Evolutionary conservation across 2,888 invertebrate species (phyloP), one percentile per base, ranked within the genome.

Genomic region (Apamea crenata): DNA sequence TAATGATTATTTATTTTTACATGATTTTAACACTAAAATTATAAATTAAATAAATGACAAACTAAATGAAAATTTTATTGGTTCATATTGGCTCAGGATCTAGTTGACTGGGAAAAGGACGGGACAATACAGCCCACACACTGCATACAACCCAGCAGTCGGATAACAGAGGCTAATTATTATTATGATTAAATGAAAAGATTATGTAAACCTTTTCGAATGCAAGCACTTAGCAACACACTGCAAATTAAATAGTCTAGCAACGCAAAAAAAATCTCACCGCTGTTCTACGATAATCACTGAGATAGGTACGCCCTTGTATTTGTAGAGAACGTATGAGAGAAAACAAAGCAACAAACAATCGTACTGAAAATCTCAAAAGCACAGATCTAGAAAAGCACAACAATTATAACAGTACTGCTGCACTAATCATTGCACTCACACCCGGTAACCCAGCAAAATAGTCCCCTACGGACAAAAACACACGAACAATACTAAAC

Each of bases 361-460:
- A 67, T 68, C 32, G 0, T 21, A 68, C 16, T 32, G 29, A 59
- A 21, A 61, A 72, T 63, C n/a, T n/a, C 32, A 61, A 74, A 74
- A 53, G 69, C 74, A 80, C 61, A 65, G 32, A 40, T 71, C 56
- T 61, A 66, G 65, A 72, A 61, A 69, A 47, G 36, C 44, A 53
- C 32, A 40, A 74, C 32, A 68, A 71, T 67, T 44, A 74, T 36
- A 78, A 74, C 50, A 63, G 50, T 66, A 61, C 25, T 21, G 5
- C 21, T 74, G 63, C 74, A 73, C 12, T 40, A 71, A 67, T 14
- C 44, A 73, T n/a, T 85, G 77, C 36, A 61, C 73, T 66, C n/a
- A 50, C 56, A 82, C 84, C 87, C 14, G 63, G 71, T 85, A 69
- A 85, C 85, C 84, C 16, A 84, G n/a, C 67, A 36, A 80, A 74